Conservation (phyloP, 92 coral and sea anemone species). For the Parazoanthus atlanticus region DNA sequence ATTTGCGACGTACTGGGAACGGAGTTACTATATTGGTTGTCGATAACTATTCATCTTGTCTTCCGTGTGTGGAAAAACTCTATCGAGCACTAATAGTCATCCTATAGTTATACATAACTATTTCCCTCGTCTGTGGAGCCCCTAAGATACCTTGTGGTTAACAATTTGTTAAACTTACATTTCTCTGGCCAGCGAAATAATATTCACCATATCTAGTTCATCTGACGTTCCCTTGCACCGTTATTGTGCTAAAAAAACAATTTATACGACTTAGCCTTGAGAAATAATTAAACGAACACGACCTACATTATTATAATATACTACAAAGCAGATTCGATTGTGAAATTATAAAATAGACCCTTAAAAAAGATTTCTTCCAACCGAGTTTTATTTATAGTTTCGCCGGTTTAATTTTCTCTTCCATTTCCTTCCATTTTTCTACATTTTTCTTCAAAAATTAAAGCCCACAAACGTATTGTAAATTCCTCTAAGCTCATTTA, state of each 20-base stretch:
- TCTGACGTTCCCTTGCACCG: not conserved
- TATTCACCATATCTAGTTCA: not conserved
- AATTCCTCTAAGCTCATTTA: not conserved
- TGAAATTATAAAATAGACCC: no score
- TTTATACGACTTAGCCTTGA: not conserved
- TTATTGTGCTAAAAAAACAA: not conserved
- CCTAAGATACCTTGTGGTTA: not conserved
- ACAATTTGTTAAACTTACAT: not conserved
- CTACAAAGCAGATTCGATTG: no score
- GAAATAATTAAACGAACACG: not conserved
- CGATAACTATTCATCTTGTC: no score
- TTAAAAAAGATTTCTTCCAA: not conserved
- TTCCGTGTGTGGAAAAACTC: no score
- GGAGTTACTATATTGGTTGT: no score
- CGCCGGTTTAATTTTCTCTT: not conserved
- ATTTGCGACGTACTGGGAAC: no score
- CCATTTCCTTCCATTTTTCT: not conserved
- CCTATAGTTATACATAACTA: no score
- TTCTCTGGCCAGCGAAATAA: not conserved
- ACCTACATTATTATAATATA: no score
- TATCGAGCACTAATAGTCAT: no score
- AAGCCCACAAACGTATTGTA: no score
- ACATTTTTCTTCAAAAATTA: no score
- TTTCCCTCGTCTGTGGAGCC: no score
- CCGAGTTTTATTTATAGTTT: not conserved